Percentiles rank a stretch among this genome's conserved stretches.
phyloP scores from a whole-genome alignment of 2,113 vertebrate genomes.

The Gobio gobio region DNA sequence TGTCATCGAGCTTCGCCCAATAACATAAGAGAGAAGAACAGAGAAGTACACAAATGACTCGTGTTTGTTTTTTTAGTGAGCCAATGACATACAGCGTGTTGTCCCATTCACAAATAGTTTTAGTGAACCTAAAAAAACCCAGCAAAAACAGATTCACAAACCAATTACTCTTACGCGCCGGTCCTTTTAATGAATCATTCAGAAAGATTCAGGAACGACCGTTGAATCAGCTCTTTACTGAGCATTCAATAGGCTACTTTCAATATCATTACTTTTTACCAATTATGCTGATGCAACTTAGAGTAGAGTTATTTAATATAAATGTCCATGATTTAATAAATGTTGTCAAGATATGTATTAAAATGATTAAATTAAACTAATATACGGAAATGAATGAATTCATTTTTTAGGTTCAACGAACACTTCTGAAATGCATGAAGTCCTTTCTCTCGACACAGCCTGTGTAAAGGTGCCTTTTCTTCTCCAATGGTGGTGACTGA shows the following conservation, averaged over 20 bases:
- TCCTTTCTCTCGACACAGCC: conserved; percentile 11
- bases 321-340: neutral
- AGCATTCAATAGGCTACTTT: neutral
- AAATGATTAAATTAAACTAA: neutral
- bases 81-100: too few species aligned
- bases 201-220: neutral
- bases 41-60: neutral
- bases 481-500: neutral
- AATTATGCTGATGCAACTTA: too few species aligned
- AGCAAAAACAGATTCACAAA: neutral
- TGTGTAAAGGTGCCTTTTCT: conserved; percentile 4
- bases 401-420: neutral
- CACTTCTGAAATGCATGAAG: neutral
- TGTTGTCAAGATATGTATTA: neutral
- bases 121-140: neutral
- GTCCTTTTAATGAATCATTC: neutral
- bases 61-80: neutral
- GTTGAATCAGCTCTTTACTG: neutral
- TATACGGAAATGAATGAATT: neutral
- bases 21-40: too few species aligned
- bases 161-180: neutral
- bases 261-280: too few species aligned
- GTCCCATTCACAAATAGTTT: neutral
- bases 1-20: too few species aligned
- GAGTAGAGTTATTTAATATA: too few species aligned